Evolutionary conservation across 2,113 vertebrate species (phyloP).

Genomic region (Ahaetulla prasina): DNA sequence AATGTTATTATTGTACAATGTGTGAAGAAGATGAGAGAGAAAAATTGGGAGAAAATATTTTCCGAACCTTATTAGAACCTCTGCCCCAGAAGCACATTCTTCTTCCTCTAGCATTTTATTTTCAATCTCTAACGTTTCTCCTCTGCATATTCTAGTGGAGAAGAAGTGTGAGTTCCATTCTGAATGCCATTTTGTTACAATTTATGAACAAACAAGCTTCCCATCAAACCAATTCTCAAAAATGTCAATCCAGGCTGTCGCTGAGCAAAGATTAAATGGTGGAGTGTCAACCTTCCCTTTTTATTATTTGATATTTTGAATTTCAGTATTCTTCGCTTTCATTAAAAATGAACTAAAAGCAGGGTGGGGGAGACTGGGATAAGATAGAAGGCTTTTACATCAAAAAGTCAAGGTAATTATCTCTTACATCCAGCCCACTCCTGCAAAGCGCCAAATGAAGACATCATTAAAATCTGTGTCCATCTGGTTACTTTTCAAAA

Average conservation of each 20-base stretch:
- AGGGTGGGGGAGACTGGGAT: constrained; percentile 36
- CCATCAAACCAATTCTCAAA: constrained; percentile 66
- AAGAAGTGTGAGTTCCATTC: constrained; percentile 48
- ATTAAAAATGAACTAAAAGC: constrained; percentile 69
- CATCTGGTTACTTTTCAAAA: constrained; percentile 68
- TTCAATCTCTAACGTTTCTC: constrained; percentile 31
- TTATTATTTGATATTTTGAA: constrained; percentile 68
- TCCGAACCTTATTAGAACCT: neutral
- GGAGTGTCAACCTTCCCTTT: constrained; percentile 62
- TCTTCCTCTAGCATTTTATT: constrained; percentile 43
- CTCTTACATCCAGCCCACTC: constrained; percentile 63
- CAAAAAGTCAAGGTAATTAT: constrained; percentile 74
- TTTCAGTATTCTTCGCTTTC: constrained; percentile 64
- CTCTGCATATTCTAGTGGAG: neutral
- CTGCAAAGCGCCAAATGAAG: constrained; percentile 66
- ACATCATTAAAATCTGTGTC: constrained; percentile 71
- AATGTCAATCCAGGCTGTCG: constrained; percentile 64
- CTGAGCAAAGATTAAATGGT: constrained; percentile 67
- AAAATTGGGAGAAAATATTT: constrained; percentile 21
- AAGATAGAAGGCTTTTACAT: constrained; percentile 66
- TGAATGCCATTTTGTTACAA: constrained; percentile 68
- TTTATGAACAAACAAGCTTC: constrained; percentile 68
- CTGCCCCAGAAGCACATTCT: constrained; percentile 23
- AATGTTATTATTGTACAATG: neutral
- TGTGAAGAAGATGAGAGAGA: neutral